A percentile compares a stretch with the other conserved stretches of the same genome.
Conservation (phyloP, 2,888 invertebrate species). For the Lucinisca nassula region DNA sequence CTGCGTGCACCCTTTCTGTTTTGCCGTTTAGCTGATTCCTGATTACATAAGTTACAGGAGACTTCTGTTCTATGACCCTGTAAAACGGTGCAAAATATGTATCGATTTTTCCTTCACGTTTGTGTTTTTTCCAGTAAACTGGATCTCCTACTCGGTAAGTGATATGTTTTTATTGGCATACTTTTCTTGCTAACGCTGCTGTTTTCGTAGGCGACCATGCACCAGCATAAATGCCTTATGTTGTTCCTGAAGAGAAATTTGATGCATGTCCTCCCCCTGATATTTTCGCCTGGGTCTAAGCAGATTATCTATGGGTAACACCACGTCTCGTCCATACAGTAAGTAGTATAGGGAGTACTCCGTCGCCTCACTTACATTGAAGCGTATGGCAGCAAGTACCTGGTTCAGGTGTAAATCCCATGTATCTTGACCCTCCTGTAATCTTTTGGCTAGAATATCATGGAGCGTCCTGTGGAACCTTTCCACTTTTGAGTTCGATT, state of each 20-base stretch:
- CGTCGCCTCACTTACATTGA: too few species aligned
- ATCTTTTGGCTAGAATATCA: too few species aligned
- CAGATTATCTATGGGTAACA: too few species aligned
- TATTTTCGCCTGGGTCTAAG: conserved; percentile 31
- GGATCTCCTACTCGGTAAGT: conserved; percentile 35
- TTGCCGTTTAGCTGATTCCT: conserved; percentile 26
- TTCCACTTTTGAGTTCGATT: too few species aligned
- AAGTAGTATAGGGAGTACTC: background rate
- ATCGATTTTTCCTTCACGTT: conserved; percentile 18
- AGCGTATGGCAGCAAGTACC: too few species aligned
- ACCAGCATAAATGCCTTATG: too few species aligned
- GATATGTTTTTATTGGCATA: conserved; percentile 15
- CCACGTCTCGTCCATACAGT: conserved; percentile 36
- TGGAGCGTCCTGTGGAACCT: too few species aligned
- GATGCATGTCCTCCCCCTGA: conserved; percentile 33
- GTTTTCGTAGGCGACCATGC: conserved; percentile 19
- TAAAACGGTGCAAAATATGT: conserved; percentile 25
- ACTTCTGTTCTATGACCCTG: conserved; percentile 27
- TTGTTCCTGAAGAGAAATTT: conserved; percentile 17
- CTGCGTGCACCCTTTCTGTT: conserved; percentile 2
- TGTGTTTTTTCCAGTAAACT: conserved; percentile 20
- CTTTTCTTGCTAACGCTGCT: conserved; percentile 23
- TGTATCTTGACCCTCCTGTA: too few species aligned
- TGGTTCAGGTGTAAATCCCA: too few species aligned
- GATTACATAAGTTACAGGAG: conserved; percentile 23